phyloP scores from a whole-genome alignment of 2,113 vertebrate genomes.

The Pachypanchax playfairii region DNA sequence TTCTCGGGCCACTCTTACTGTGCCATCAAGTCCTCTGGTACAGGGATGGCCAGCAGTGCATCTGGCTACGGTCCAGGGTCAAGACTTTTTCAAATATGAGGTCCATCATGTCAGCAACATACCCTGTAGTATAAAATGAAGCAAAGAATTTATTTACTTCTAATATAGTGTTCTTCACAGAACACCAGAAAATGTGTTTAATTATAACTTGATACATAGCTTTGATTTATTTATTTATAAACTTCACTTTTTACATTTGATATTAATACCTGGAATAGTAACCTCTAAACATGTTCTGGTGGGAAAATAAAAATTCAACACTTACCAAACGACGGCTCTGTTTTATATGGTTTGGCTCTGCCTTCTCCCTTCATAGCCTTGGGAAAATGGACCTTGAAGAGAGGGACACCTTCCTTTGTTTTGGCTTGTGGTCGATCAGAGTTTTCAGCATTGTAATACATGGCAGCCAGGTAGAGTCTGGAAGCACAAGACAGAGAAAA shows the following conservation, averaged over 20 bases:
- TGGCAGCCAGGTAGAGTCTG: constrained; percentile 5
- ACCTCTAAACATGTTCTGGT: no score
- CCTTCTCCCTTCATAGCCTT: background rate
- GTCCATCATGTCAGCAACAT: background rate
- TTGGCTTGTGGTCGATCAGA: background rate
- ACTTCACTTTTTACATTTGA: no score
- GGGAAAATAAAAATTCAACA: no score
- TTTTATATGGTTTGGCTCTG: background rate
- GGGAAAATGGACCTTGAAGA: background rate
- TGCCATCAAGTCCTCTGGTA: background rate
- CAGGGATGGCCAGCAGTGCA: background rate
- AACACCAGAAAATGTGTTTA: no score
- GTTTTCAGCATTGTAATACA: background rate
- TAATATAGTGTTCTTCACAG: no score
- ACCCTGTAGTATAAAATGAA: background rate
- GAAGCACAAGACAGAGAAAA: background rate
- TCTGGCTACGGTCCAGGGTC: background rate
- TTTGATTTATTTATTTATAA: no score
- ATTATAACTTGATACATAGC: no score
- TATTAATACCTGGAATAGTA: no score
- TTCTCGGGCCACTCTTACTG: background rate
- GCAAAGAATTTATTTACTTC: no score
- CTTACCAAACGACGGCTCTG: background rate
- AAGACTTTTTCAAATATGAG: background rate
- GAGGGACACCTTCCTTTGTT: background rate